Evolutionary conservation across 2,113 vertebrate species (phyloP).

Genomic region (Symphodus melops): DNA sequence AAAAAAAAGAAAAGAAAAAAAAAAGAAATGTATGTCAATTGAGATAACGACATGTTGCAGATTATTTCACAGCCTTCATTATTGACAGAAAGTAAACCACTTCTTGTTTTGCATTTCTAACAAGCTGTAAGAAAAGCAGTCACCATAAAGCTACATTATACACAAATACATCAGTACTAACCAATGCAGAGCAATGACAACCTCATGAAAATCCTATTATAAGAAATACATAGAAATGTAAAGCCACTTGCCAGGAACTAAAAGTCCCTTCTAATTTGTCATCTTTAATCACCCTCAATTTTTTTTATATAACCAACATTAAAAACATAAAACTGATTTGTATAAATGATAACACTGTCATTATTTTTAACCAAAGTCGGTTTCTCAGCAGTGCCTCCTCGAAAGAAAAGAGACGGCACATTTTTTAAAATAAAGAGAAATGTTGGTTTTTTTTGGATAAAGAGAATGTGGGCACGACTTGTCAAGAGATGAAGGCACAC

Average conservation of each 20-base stretch:
- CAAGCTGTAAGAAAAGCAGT: slow-evolving; percentile 10
- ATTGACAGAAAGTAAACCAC: slow-evolving; percentile 23
- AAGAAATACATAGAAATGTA: slow-evolving; percentile 24
- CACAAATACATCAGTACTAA: slow-evolving; percentile 39
- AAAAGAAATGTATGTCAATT: not conserved
- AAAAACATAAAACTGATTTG: not conserved
- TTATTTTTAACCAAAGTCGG: not conserved
- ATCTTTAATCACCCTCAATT: not conserved
- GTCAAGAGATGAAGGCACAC: slow-evolving; percentile 59
- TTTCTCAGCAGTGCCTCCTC: too few species aligned
- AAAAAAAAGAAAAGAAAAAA: not conserved
- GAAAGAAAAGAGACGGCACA: not conserved
- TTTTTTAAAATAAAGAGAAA: not conserved
- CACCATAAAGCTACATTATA: slow-evolving; percentile 39
- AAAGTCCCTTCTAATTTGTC: not conserved
- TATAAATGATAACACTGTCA: slow-evolving; percentile 16
- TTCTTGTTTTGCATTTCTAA: slow-evolving; percentile 11
- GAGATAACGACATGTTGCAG: not conserved
- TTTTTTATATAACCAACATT: not conserved
- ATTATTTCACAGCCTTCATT: slow-evolving; percentile 24
- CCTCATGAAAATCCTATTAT: not conserved
- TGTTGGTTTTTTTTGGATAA: not conserved
- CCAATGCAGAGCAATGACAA: slow-evolving; percentile 30
- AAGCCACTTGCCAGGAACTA: slow-evolving; percentile 20
- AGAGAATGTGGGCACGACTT: slow-evolving; percentile 29